phyloP scores from a whole-genome alignment of 2,113 vertebrate genomes.

The Benitochromis conjunctus region DNA sequence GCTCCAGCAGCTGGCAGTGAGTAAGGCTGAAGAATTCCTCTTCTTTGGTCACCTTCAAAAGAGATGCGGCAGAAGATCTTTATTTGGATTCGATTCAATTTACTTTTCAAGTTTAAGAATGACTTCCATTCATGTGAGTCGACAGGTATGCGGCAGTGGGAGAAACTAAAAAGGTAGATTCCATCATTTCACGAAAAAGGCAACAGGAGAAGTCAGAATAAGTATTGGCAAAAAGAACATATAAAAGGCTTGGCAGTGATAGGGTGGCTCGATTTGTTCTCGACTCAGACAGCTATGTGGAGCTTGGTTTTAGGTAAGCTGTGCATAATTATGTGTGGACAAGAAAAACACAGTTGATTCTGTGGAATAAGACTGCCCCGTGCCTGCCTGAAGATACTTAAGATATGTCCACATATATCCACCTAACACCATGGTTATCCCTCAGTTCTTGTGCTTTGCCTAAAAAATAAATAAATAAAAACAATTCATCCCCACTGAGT shows the following conservation, averaged over 20 bases:
- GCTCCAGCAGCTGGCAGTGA: conserved; percentile 80
- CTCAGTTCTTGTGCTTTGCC: background rate
- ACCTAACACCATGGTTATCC: background rate
- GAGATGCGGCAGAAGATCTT: background rate
- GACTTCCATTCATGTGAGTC: background rate
- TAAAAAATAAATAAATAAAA: background rate
- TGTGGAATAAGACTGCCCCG: background rate
- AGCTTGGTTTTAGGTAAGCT: background rate
- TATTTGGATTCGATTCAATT: background rate
- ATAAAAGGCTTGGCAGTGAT: background rate
- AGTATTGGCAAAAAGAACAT: background rate
- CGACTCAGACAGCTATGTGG: background rate
- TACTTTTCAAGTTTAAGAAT: background rate
- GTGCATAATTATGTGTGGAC: background rate
- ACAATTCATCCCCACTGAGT: background rate
- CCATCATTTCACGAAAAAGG: background rate
- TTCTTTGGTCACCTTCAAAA: conserved; percentile 76
- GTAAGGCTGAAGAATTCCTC: conserved; percentile 81
- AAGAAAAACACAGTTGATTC: background rate
- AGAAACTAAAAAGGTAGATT: background rate
- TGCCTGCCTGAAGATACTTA: background rate
- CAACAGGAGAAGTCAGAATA: background rate
- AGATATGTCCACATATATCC: background rate
- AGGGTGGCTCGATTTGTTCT: background rate
- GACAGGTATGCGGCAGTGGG: background rate